These are phyloP conservation scores for Eupithecia subumbrata DNA, from an alignment of 2,888 invertebrate genomes.

Conservation along the genomic window DNA sequence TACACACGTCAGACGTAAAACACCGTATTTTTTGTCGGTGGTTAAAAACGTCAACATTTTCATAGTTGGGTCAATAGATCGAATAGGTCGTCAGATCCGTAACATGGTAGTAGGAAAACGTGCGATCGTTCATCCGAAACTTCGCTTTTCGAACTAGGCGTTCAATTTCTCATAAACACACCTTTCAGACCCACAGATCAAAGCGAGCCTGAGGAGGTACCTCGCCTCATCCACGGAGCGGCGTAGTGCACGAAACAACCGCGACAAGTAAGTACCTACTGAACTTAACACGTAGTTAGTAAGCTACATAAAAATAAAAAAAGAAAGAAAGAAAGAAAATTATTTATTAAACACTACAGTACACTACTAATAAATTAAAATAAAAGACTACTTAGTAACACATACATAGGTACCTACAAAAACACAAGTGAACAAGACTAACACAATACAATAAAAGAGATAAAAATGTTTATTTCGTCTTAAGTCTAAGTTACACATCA, in stretches of 20 bases:
- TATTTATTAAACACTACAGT: no score
- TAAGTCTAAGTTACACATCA: no score
- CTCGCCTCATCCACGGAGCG: slow-evolving; percentile 84
- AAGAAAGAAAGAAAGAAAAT: no score
- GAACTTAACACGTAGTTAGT: neutral
- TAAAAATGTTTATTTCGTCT: no score
- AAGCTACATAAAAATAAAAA: no score
- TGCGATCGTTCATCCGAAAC: neutral
- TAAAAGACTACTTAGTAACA: no score
- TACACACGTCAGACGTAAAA: neutral
- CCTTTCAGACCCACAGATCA: slow-evolving; percentile 92
- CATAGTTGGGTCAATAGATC: neutral
- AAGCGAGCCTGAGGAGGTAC: slow-evolving; percentile 90
- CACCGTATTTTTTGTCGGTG: neutral
- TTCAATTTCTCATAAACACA: slow-evolving; percentile 16
- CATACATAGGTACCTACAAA: no score
- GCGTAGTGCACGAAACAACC: slow-evolving; percentile 59
- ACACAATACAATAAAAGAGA: no score
- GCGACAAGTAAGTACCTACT: slow-evolving; percentile 70
- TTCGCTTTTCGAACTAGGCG: neutral
- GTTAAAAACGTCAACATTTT: neutral
- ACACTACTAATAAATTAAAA: no score
- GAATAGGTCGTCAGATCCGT: neutral
- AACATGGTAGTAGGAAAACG: neutral
- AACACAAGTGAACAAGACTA: no score